Evolutionary conservation across 2,113 vertebrate genomes (phyloP).

Genomic region (Tympanuchus pallidicinctus): DNA sequence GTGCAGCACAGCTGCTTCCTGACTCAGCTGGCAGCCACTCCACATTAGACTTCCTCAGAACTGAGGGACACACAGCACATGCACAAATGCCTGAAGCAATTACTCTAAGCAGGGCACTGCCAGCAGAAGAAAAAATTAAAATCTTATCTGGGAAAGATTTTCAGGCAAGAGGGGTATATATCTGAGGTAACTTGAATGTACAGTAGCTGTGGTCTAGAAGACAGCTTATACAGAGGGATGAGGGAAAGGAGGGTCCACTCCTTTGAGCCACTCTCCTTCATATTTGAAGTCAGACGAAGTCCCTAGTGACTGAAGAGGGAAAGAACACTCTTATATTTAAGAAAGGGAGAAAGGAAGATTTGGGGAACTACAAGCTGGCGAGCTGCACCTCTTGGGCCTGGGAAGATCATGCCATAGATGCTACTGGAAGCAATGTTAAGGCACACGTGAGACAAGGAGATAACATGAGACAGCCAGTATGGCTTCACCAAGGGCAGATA

Average conservation of each 20-base stretch:
- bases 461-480: too few species aligned
- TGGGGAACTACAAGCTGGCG: too few species aligned
- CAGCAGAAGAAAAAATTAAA: neutral
- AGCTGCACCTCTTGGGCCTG: too few species aligned
- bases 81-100: neutral
- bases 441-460: too few species aligned
- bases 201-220: neutral
- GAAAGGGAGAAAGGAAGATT: too few species aligned
- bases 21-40: neutral
- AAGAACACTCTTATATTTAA: too few species aligned
- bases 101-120: neutral
- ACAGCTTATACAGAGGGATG: fast-evolving
- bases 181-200: neutral
- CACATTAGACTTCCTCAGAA: neutral
- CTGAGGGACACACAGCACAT: neutral
- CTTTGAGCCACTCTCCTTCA: too few species aligned
- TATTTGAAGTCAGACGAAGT: too few species aligned
- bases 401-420: too few species aligned
- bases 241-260: neutral
- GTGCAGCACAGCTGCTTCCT: neutral
- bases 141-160: neutral
- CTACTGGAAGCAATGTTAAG: too few species aligned
- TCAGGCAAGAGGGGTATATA: neutral
- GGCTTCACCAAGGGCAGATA: too few species aligned
- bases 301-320: too few species aligned